A percentile compares a stretch with the other conserved stretches of the same genome.
Conservation (phyloP, 2,113 vertebrate species). For the Oncorhynchus keta region DNA sequence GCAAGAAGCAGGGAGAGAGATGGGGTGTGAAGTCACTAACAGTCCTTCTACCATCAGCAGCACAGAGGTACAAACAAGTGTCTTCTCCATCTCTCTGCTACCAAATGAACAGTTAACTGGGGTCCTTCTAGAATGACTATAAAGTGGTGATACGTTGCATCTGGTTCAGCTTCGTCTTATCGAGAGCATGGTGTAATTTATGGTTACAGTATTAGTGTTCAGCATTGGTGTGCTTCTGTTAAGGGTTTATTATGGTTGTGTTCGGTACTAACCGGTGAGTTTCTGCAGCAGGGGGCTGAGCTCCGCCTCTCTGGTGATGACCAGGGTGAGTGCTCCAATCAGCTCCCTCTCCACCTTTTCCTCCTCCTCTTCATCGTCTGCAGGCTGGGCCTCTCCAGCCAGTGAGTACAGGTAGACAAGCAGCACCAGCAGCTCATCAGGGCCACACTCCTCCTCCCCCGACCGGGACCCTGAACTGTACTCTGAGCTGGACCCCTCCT, state of each 20-base stretch:
- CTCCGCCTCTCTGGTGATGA: constrained; percentile 76
- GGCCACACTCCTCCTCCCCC: constrained; percentile 73
- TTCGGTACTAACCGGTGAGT: constrained; percentile 79
- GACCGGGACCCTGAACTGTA: constrained; percentile 48
- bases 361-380: constrained; percentile 65
- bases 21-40: constrained; percentile 57
- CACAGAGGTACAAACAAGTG: constrained; percentile 40
- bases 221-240: neutral
- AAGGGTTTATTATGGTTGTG: neutral
- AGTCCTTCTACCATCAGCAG: constrained; percentile 27
- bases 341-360: constrained; percentile 81
- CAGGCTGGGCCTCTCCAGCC: constrained; percentile 72
- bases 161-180: too few species aligned
- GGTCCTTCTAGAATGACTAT: neutral
- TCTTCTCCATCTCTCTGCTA: constrained; percentile 16
- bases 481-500: constrained; percentile 24
- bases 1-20: constrained; percentile 14
- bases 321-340: constrained; percentile 79
- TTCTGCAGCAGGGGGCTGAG: constrained; percentile 80
- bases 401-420: constrained; percentile 91
- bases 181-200: too few species aligned
- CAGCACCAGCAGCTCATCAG: constrained; percentile 85
- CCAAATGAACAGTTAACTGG: neutral
- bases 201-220: too few species aligned
- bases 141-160: too few species aligned